A percentile compares a stretch with the other conserved stretches of the same genome.
phyloP scores from a whole-genome alignment of 1,140 invertebrate species.

The Batillaria attramentaria region DNA sequence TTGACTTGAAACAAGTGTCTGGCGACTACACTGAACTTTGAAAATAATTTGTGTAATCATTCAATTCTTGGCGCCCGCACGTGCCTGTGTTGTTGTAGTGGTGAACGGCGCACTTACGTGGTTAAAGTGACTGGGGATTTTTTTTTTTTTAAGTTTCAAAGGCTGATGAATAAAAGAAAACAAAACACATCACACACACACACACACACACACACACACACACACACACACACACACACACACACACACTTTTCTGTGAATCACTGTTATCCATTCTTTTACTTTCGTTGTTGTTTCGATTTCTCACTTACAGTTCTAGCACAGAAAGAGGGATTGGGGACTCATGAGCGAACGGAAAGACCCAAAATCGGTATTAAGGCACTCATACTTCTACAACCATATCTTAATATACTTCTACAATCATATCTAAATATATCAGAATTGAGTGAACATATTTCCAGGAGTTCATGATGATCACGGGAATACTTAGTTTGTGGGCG shows the following conservation, averaged over 20 bases:
- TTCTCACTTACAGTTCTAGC: not conserved
- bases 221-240: not conserved
- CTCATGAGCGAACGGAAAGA: not conserved
- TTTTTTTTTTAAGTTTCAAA: no score
- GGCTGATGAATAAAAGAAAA: no score
- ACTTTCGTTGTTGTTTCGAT: not conserved
- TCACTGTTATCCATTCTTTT: not conserved
- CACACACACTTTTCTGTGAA: not conserved
- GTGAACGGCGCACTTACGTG: no score
- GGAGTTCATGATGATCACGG: no score
- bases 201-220: not conserved
- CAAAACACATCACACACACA: not conserved
- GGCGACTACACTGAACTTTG: no score
- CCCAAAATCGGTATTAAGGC: not conserved
- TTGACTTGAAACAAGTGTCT: no score
- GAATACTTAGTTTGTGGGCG: no score
- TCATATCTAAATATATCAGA: not conserved
- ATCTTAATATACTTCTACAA: not conserved
- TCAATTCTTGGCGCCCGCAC: no score
- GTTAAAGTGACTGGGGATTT: no score
- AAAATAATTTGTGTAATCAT: no score
- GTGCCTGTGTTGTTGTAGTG: no score
- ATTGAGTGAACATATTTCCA: no score
- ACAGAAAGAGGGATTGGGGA: not conserved
- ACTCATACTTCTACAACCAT: not conserved